phyloP scores from a whole-genome alignment of 2,113 vertebrate species.

The Rhineura floridana region DNA sequence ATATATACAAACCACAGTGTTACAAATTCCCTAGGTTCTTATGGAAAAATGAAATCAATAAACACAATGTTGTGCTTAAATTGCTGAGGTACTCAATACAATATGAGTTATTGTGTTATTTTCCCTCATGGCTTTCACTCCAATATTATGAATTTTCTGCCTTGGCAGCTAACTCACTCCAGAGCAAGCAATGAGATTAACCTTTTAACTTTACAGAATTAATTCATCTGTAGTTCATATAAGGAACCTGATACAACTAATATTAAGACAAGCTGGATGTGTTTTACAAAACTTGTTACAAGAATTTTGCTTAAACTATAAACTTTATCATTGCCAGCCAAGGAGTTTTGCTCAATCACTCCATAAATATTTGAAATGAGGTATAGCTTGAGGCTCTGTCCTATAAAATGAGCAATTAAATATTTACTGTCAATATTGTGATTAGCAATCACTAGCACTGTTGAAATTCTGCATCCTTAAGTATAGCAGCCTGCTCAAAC shows the following conservation, averaged over 20 bases:
- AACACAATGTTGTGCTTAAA: not conserved
- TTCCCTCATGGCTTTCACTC: not conserved
- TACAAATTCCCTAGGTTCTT: conserved; percentile 17
- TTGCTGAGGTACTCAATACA: not conserved
- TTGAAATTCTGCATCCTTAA: conserved; percentile 33
- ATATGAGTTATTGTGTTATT: not conserved
- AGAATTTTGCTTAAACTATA: not conserved
- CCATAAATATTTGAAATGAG: not conserved
- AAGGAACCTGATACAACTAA: not conserved
- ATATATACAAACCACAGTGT: not conserved
- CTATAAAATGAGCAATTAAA: conserved; percentile 43
- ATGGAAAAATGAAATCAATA: conserved; percentile 13
- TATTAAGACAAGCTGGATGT: fast-evolving
- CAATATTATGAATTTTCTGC: not conserved
- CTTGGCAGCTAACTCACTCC: not conserved
- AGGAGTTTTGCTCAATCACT: not conserved
- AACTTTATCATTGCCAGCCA: not conserved
- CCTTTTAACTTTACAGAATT: not conserved
- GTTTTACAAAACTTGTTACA: not conserved
- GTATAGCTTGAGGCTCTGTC: not conserved
- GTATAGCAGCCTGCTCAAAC: conserved; percentile 44
- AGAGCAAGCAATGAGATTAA: not conserved
- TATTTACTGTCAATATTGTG: conserved; percentile 44
- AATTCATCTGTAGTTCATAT: not conserved
- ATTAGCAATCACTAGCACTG: not conserved